Base-by-base conservation (phyloP, 2,113 vertebrate genomes). In the Neofelis nebulosa region DNA sequence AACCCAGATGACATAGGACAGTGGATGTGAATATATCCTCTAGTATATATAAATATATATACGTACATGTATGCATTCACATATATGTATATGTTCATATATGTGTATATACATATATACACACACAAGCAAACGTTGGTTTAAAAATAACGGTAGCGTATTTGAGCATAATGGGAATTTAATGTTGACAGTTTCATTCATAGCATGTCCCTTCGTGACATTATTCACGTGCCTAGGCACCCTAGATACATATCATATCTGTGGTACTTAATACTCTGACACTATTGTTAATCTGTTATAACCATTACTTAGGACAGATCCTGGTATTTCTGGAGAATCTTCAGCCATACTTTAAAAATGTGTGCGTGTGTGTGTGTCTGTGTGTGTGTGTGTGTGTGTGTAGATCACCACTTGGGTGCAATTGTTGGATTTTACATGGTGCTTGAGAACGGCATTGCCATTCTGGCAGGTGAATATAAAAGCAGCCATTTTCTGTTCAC, bases 401-500 rank as follows among this genome's bases (percentile, higher is more conserved):
- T 29, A 33, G 45, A 33, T 92, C 68, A 89, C 7, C 16, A n/a
- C 6, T 1, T 93, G 48, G n/a, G 23, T 94, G 5, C 66, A 23
- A 81, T 23, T 86, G 10, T 57, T 88, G 1, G 5, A 4, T 63
- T 94, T 91, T 63, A 45, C 1, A 4, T 45, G 61, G 36, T 91
- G 29, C 1, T 87, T 66, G n/a, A 95, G 65, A 89, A 90, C 16
- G 27, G 3, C 9, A 2, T 95, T 98, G 87, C 88, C 86, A 83
- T 97, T 97, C 82, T n/a, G 68, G 23, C 76, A 95, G 88, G 84
- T 97, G 93, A 81, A 87, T 90, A 95, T 82, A 95, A 82, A 80
- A 97, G 45, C n/a, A 80, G 71, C 86, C 91, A 97, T 97, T 98
- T 97, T 97, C 83, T 89, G 85, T 96, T 92, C 98, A 97, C 94